These are phyloP conservation scores for Rousettus leschenaultii DNA, from an alignment of 2,113 vertebrate species.

Conservation along the genomic window DNA sequence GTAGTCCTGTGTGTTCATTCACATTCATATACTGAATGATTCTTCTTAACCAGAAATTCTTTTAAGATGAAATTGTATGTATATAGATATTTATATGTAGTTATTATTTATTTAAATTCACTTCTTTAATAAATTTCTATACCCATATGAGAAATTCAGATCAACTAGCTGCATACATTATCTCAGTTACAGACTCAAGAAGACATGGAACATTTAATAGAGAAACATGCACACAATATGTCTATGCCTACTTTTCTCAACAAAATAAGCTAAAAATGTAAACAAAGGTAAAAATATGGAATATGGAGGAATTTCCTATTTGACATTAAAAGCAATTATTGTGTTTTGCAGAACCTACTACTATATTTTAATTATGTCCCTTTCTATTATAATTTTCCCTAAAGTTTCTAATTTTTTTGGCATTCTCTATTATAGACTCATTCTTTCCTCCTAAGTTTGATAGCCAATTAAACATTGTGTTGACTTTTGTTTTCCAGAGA, in stretches of 20 bases:
- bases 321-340: neutral
- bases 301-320: neutral
- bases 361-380: neutral
- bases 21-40: neutral
- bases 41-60: neutral
- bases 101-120: neutral
- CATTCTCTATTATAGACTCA: neutral
- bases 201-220: neutral
- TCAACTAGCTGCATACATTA: neutral
- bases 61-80: neutral
- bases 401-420: neutral
- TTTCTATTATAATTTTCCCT: neutral
- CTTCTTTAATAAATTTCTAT: neutral
- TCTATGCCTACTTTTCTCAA: neutral
- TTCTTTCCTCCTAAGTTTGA: neutral
- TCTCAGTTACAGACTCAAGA: slow-evolving; percentile 20
- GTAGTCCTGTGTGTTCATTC: neutral
- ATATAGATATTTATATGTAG: neutral
- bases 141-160: neutral
- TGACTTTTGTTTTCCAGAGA: neutral
- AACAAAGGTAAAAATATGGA: neutral
- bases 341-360: neutral
- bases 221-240: neutral
- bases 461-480: neutral
- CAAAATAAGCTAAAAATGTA: neutral